Evolutionary conservation across 2,797 vertebrate species (phyloP), one percentile per base, ranked within the genome.

Genomic region (Platalea minor): DNA sequence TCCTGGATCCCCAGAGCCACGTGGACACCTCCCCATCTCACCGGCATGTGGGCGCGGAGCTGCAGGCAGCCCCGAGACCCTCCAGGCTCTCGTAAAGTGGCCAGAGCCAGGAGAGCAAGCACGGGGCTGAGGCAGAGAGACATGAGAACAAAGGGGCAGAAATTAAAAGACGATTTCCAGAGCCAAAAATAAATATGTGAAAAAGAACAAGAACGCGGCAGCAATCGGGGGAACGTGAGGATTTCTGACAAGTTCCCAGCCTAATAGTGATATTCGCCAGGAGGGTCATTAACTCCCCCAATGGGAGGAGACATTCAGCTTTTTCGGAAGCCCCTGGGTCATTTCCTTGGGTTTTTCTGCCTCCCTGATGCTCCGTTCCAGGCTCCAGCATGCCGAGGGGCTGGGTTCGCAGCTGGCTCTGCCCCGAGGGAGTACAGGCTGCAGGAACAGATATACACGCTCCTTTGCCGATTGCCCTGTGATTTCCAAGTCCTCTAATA

Each of bases 161-260:
- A 85, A 84, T 89, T 85, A 94, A 68, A 89, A 91, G 94, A 96
- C 17, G 2, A 37, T 90, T 96, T 95, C 86, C 96, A 97, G 92
- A 97, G 76, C 70, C 6, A 1, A 78, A 74, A 60, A 39, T 39
- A 70, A 88, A 74, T 26, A 35, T 0, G 8, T 65, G 79, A 60
- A 79, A 68, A 88, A 70, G 83, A 82, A 29, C 37, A 69, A 81
- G 41, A 95, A 50, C 6, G 3, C 13, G 0, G 20, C 11, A 2
- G 85, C 37, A 25, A 69, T 28, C 0, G 3, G 61, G 72, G 48
- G 72, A 95, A 88, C 10, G 5, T 50, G 92, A 96, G 76, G 84
- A 59, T 88, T 91, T 63, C 91, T 79, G 93, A 93, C 86, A 77
- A 80, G 92, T 82, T 93, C 80, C 81, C 5, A 83, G 85, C 79